phyloP scores from a whole-genome alignment of 1,140 invertebrate species.

The Heliconius melpomene region DNA sequence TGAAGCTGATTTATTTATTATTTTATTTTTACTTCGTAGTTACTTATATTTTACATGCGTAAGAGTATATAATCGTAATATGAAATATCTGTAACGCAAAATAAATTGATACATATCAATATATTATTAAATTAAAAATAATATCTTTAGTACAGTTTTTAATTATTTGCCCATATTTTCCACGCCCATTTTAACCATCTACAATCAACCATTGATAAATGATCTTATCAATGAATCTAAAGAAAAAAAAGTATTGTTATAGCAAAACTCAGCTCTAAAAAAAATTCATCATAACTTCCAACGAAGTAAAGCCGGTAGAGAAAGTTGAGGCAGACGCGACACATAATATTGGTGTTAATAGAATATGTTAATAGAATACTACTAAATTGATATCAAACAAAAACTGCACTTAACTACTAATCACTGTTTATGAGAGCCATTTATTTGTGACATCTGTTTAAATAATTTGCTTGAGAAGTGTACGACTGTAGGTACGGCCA shows the following conservation, averaged over 20 bases:
- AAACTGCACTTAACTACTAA: conserved; percentile 25
- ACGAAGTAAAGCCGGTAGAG: conserved; percentile 29
- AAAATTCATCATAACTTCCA: conserved; percentile 23
- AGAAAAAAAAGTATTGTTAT: conserved; percentile 4
- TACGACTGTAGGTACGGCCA: background rate
- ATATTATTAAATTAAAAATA: background rate
- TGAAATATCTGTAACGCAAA: no score
- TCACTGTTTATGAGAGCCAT: background rate
- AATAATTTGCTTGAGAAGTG: background rate
- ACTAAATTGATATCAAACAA: conserved; percentile 38
- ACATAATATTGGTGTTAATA: conserved; percentile 58
- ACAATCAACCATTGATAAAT: background rate
- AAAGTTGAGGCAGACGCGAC: conserved; percentile 41
- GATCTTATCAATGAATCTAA: background rate
- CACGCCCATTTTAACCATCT: background rate
- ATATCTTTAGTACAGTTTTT: background rate
- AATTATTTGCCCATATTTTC: background rate
- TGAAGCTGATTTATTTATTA: no score
- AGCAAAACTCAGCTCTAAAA: background rate
- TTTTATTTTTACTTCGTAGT: no score
- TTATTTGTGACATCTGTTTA: background rate
- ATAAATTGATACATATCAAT: no score
- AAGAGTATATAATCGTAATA: no score
- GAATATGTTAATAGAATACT: conserved; percentile 59
- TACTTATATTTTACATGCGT: no score